Evolutionary conservation across 2,113 vertebrate species (phyloP).

Genomic region (Suncus etruscus): DNA sequence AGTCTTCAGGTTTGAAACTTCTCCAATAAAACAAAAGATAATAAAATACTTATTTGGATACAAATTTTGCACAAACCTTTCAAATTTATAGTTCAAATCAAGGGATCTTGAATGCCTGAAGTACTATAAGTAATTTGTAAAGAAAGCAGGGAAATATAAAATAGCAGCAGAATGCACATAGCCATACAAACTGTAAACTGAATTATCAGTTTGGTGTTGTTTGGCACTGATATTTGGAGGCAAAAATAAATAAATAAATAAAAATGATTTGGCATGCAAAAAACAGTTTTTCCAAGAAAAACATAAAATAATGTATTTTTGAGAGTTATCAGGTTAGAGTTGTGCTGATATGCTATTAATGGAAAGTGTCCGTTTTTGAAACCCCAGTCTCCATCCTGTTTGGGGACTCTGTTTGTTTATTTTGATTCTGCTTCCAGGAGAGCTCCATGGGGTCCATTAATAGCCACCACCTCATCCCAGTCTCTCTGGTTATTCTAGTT

Average conservation of each 20-base stretch:
- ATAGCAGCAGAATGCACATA: neutral
- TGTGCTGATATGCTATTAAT: slow-evolving; percentile 66
- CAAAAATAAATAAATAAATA: slow-evolving; percentile 15
- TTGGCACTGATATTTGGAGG: neutral
- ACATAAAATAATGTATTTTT: slow-evolving; percentile 24
- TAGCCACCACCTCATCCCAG: slow-evolving; percentile 48
- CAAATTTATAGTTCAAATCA: neutral
- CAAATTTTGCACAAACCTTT: neutral
- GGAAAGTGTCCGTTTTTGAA: slow-evolving; percentile 59
- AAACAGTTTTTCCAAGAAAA: slow-evolving; percentile 13
- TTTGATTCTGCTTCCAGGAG: slow-evolving; percentile 63
- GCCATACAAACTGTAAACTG: neutral
- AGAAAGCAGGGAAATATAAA: neutral
- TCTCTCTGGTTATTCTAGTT: slow-evolving; percentile 64
- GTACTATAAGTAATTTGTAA: neutral
- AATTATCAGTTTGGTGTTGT: neutral
- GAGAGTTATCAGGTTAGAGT: slow-evolving; percentile 63
- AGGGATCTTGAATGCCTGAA: neutral
- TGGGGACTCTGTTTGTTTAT: slow-evolving; percentile 73
- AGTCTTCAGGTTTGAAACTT: neutral
- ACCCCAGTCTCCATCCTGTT: slow-evolving; percentile 46
- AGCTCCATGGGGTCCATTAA: slow-evolving; percentile 75
- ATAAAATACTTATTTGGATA: neutral
- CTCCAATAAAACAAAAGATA: slow-evolving; percentile 29
- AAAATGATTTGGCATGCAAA: too few species aligned